Conservation (phyloP, 1,140 invertebrate species). For the Akabosia matsudoensis region DNA sequence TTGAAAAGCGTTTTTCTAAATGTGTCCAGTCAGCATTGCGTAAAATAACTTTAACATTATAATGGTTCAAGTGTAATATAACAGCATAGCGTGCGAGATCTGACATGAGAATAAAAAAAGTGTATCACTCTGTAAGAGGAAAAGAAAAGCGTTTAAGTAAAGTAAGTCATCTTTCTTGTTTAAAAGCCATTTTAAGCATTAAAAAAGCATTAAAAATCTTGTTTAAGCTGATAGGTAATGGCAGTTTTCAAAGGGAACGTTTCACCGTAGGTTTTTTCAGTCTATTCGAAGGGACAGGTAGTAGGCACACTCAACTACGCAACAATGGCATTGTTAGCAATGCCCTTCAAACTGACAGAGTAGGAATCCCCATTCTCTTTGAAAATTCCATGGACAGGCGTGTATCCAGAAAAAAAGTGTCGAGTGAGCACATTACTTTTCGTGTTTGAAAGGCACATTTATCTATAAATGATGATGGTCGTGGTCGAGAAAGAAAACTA, state of each 20-base stretch:
- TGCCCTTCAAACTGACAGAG: neutral
- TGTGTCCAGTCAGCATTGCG: neutral
- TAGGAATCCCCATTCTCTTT: neutral
- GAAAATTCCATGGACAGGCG: neutral
- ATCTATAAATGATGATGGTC: too few species aligned
- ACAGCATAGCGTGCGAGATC: neutral
- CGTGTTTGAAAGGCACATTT: neutral
- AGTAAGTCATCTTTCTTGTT: slow-evolving; percentile 9
- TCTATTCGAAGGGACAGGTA: slow-evolving; percentile 20
- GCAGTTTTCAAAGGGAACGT: neutral
- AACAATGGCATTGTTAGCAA: neutral
- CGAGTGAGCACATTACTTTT: neutral
- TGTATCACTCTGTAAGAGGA: neutral
- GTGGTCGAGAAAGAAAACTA: neutral
- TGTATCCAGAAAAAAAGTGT: neutral
- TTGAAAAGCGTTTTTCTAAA: neutral
- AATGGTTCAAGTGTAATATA: neutral
- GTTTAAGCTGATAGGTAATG: slow-evolving; percentile 4
- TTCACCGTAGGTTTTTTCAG: neutral
- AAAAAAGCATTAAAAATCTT: slow-evolving; percentile 16
- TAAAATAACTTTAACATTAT: neutral
- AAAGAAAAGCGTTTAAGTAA: slow-evolving; percentile 9
- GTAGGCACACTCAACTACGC: neutral
- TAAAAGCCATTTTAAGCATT: slow-evolving; percentile 11
- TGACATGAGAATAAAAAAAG: slow-evolving; percentile 15